phyloP scores from a whole-genome alignment of 2,888 invertebrate genomes.

The Trichopoda pennipes region DNA sequence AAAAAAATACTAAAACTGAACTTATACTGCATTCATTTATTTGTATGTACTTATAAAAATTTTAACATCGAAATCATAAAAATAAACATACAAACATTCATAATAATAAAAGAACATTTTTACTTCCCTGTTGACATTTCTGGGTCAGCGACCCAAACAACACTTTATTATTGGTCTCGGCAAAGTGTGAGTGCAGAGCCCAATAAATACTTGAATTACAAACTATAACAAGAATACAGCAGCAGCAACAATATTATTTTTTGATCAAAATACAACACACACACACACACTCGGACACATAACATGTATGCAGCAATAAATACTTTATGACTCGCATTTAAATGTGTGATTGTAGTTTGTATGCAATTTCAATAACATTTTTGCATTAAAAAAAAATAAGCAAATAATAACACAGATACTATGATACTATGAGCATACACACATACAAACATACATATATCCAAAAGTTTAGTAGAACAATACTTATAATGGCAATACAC shows the following conservation, averaged over 20 bases:
- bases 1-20: slow-evolving; percentile 67
- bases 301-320: slow-evolving; percentile 43
- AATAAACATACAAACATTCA: slow-evolving; percentile 50
- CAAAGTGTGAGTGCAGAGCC: slow-evolving; percentile 60
- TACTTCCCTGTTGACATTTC: slow-evolving; percentile 79
- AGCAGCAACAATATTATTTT: slow-evolving; percentile 50
- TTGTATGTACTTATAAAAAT: background rate
- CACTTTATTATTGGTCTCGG: slow-evolving; percentile 63
- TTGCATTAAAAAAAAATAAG: slow-evolving; percentile 30
- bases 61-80: slow-evolving; percentile 49
- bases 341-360: slow-evolving; percentile 39
- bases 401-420: slow-evolving; percentile 48
- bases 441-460: background rate
- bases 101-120: slow-evolving; percentile 68
- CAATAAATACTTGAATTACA: slow-evolving; percentile 37
- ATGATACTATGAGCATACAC: too few relatives aligned
- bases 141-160: slow-evolving; percentile 79
- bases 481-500: slow-evolving; percentile 50
- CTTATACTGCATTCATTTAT: slow-evolving; percentile 20
- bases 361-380: slow-evolving; percentile 53
- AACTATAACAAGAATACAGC: slow-evolving; percentile 47
- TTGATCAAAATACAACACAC: slow-evolving; percentile 65
- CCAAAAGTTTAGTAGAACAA: slow-evolving; percentile 55
- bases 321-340: slow-evolving; percentile 46
- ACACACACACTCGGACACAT: slow-evolving; percentile 70